Evolutionary conservation across 1,140 invertebrate genomes (phyloP).

Genomic region (Trialeurodes vaporariorum): DNA sequence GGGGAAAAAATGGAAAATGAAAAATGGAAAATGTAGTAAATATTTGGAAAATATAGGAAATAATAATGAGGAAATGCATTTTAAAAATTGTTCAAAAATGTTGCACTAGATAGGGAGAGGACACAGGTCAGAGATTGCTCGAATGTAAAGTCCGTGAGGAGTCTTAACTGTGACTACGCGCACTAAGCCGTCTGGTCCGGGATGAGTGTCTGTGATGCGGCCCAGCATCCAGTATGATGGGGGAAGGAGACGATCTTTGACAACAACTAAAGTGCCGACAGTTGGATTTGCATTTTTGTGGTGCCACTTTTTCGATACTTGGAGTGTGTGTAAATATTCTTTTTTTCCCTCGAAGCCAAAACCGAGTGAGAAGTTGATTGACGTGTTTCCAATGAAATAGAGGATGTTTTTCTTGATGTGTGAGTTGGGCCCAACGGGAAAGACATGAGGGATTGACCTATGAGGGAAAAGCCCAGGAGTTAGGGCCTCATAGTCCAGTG

Average conservation of each 20-base stretch:
- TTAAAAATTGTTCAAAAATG: too few relatives aligned
- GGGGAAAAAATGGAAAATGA: too few relatives aligned
- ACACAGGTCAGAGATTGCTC: constrained; percentile 20
- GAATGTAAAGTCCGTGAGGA: constrained; percentile 19
- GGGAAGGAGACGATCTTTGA: constrained; percentile 30
- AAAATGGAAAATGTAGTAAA: too few relatives aligned
- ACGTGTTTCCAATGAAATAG: constrained; percentile 22
- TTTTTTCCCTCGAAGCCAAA: constrained; percentile 28
- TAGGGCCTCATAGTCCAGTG: constrained; percentile 24
- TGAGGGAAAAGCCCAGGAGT: constrained; percentile 32
- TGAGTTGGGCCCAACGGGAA: constrained; percentile 28
- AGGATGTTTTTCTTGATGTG: constrained; percentile 19
- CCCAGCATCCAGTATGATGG: too few relatives aligned
- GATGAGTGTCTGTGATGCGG: constrained; percentile 24
- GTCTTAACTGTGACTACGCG: constrained; percentile 26
- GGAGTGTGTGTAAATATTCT: constrained; percentile 32
- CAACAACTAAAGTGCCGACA: constrained; percentile 29
- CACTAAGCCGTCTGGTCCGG: constrained; percentile 24
- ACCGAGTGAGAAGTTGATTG: constrained; percentile 23
- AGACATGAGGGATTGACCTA: constrained; percentile 25
- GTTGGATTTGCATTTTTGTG: too few relatives aligned
- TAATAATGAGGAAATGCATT: too few relatives aligned
- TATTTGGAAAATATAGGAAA: too few relatives aligned
- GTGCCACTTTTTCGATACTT: too few relatives aligned
- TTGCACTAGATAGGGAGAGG: constrained; percentile 20